Base-by-base conservation (phyloP, 2,113 vertebrate species). In the Nothocercus nigrocapillus region DNA sequence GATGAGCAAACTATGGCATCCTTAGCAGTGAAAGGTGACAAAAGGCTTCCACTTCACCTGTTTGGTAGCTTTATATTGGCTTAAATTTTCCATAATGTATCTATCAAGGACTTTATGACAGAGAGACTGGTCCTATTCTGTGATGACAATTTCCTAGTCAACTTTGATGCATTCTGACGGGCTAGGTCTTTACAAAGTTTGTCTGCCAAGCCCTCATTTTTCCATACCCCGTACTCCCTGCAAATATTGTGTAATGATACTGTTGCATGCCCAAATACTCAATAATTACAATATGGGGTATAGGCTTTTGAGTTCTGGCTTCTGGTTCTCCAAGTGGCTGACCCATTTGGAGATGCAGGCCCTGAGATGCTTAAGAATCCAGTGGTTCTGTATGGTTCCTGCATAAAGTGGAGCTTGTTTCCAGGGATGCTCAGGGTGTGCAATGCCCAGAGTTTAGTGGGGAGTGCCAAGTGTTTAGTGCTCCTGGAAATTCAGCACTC, bases 1-100 rank as follows among this genome's bases (percentile, higher is more conserved):
- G 2, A 95, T 67, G 90, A 80, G 30, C 80, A 92, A 82, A 94
- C 94, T 8, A 45, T 58, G 15, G 76, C 93, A 10, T 96, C 96
- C 2, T 58, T 90, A 68, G 56, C 47, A 42, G 72, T 91, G 7
- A 95, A 77, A 93, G 89, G 95, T 89, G 69, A 82, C 10, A 59
- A 42, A 34, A 56, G 17, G 4, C 20, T 47, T 34, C 54, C 30
- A 12, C 34, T 56, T 88, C 72, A 28, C 12, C 5, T 78, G 67
- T 47, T 66, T 47, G 19, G 10, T n/a, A 66, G 11, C 38, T 66
- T n/a, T 70, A 24, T 44, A 18, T 34, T 59, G 24, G 15, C 40
- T 69, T 82, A 76, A n/a, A 7, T 34, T 21, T 42, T 54, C 10
- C 2, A 0, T 28, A 8, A 47, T 8, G 24, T 47, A 36, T 24